These are phyloP conservation scores for Carposina sasakii DNA, from an alignment of 1,140 invertebrate genomes.

Conservation along the genomic window DNA sequence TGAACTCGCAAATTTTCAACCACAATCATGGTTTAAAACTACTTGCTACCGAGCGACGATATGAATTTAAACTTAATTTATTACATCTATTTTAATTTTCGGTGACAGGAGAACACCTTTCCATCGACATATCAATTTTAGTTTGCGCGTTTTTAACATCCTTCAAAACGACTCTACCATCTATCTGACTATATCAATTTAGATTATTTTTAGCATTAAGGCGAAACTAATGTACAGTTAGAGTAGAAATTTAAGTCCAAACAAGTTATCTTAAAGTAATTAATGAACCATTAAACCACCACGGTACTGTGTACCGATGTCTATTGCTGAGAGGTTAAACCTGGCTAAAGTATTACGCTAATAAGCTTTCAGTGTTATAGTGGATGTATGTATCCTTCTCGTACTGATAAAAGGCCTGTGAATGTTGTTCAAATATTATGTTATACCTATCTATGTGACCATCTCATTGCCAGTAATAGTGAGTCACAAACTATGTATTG, in stretches of 20 bases:
- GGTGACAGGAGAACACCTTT: slow-evolving; percentile 50
- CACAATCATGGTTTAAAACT: slow-evolving; percentile 47
- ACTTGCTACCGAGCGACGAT: slow-evolving; percentile 63
- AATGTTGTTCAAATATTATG: slow-evolving; percentile 19
- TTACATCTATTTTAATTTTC: slow-evolving; percentile 44
- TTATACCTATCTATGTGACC: slow-evolving; percentile 39
- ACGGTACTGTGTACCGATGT: slow-evolving; percentile 62
- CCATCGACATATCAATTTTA: slow-evolving; percentile 54
- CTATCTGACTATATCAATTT: slow-evolving; percentile 67
- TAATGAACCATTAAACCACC: slow-evolving; percentile 59
- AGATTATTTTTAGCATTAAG: slow-evolving; percentile 74
- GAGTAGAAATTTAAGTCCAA: slow-evolving; percentile 73
- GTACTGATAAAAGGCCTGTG: slow-evolving; percentile 43
- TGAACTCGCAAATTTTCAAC: slow-evolving; percentile 32
- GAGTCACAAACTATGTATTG: slow-evolving; percentile 71
- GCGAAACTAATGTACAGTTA: slow-evolving; percentile 75
- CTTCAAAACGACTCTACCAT: slow-evolving; percentile 41
- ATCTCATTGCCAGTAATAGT: slow-evolving; percentile 40
- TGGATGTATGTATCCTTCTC: slow-evolving; percentile 62
- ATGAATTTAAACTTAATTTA: slow-evolving; percentile 53
- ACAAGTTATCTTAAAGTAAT: slow-evolving; percentile 65
- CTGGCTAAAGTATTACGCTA: slow-evolving; percentile 56
- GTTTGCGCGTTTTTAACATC: slow-evolving; percentile 54
- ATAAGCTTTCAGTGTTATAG: slow-evolving; percentile 70
- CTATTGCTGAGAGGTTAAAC: slow-evolving; percentile 50